Conservation (phyloP, 1,140 invertebrate genomes). For the Halictus rubicundus region DNA sequence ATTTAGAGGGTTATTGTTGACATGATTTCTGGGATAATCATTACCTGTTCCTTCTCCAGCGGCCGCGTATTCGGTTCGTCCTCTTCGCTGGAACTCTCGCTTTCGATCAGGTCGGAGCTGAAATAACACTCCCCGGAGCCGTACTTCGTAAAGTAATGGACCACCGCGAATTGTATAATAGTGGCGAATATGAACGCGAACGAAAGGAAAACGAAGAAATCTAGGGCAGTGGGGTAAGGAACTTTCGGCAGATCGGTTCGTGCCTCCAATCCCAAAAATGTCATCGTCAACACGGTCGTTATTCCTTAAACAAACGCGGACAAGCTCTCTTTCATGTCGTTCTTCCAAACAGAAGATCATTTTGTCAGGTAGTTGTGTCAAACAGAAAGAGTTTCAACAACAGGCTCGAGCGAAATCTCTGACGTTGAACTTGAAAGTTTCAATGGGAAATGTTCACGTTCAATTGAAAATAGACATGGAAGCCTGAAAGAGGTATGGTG, state of each 20-base stretch:
- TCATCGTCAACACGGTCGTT: conserved; percentile 94
- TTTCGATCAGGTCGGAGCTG: conserved; percentile 83
- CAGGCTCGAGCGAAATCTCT: too few species aligned
- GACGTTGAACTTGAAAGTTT: too few species aligned
- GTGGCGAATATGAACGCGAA: conserved; percentile 94
- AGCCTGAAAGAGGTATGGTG: too few species aligned
- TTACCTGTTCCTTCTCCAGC: conserved; percentile 54
- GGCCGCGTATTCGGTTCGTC: conserved; percentile 52
- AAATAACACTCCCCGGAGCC: conserved; percentile 93
- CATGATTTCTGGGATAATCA: neutral
- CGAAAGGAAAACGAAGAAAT: conserved; percentile 93
- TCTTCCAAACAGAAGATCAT: neutral
- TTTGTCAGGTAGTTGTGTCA: too few species aligned
- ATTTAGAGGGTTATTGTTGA: too few species aligned
- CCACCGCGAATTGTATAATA: conserved; percentile 92
- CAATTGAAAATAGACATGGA: too few species aligned
- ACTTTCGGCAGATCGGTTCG: conserved; percentile 93
- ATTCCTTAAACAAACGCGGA: conserved; percentile 83
- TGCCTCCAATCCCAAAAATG: conserved; percentile 92
- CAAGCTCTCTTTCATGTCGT: neutral
- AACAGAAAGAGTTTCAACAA: too few species aligned
- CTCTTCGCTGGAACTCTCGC: conserved; percentile 69
- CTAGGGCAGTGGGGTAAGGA: conserved; percentile 92
- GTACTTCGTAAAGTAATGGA: conserved; percentile 95
- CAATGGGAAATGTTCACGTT: too few species aligned